A percentile compares a stretch with the other conserved stretches of the same genome.
Evolutionary conservation across 30 jellyfish, hydroid and myxozoan genomes (phyloP).

Genomic region (Mastigias papua): DNA sequence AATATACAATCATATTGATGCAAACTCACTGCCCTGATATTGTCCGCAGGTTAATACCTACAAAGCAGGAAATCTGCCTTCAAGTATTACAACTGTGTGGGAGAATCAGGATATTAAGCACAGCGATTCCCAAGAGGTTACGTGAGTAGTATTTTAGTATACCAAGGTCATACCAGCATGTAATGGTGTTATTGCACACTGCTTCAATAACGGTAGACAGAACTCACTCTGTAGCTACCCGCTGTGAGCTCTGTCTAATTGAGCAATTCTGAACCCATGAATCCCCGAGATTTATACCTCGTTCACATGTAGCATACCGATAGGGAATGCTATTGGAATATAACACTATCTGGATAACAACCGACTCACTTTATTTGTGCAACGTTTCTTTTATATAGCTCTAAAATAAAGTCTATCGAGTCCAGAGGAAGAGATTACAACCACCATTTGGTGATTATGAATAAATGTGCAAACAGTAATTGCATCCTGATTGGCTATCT

Average conservation of each 20-base stretch:
- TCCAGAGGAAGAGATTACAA: no score
- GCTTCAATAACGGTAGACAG: slow-evolving; percentile 21
- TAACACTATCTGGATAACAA: no score
- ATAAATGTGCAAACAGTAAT: no score
- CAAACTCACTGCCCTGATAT: not conserved
- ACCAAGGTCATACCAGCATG: slow-evolving; percentile 71
- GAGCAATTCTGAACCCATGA: slow-evolving; percentile 2
- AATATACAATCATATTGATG: not conserved
- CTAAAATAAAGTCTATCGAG: no score
- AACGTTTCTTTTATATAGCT: no score
- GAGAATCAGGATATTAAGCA: slow-evolving; percentile 52
- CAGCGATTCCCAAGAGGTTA: slow-evolving; percentile 51
- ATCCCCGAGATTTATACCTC: not conserved
- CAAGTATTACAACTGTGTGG: not conserved
- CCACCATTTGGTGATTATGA: no score
- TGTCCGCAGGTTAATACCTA: slow-evolving; percentile 27
- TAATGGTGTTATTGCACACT: slow-evolving; percentile 43
- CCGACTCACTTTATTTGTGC: no score
- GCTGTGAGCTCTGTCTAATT: slow-evolving; percentile 42
- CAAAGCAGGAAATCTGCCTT: slow-evolving; percentile 55
- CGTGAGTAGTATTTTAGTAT: slow-evolving; percentile 22
- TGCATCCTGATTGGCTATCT: no score
- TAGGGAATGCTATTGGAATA: no score
- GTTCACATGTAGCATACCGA: no score
- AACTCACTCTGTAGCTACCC: slow-evolving; percentile 3